Percentiles rank a stretch among this genome's conserved stretches.
Conservation (phyloP, 2,888 invertebrate genomes). For the Leptinotarsa peninsularis region DNA sequence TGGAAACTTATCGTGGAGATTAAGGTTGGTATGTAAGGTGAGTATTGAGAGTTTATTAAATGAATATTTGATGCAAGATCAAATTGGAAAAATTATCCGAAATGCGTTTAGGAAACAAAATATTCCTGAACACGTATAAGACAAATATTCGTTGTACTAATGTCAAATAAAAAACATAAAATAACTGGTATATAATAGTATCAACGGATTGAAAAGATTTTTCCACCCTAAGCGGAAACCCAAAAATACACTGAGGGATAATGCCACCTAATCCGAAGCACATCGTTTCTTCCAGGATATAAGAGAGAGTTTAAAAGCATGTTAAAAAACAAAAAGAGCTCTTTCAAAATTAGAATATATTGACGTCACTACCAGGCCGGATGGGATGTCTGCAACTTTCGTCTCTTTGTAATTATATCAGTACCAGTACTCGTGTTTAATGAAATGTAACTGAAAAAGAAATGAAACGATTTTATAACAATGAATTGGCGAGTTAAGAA, state of each 20-base stretch:
- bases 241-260: background rate
- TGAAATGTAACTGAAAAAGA: background rate
- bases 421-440: background rate
- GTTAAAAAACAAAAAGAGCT: constrained; percentile 1
- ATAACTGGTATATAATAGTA: background rate
- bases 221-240: background rate
- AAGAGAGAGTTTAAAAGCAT: background rate
- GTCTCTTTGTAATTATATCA: background rate
- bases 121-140: too few relatives aligned
- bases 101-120: too few relatives aligned
- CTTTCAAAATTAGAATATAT: constrained; percentile 6
- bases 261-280: background rate
- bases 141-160: too few relatives aligned
- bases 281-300: background rate
- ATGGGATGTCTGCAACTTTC: background rate
- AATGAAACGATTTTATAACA: too few relatives aligned
- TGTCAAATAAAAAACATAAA: background rate
- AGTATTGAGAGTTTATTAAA: too few relatives aligned
- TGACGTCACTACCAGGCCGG: constrained; percentile 1
- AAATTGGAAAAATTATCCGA: too few relatives aligned
- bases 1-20: too few relatives aligned
- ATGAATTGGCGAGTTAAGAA: too few relatives aligned
- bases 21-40: too few relatives aligned
- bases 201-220: background rate
- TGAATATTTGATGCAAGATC: too few relatives aligned